phyloP scores from a whole-genome alignment of 2,888 invertebrate species.

The Phortica okadai region DNA sequence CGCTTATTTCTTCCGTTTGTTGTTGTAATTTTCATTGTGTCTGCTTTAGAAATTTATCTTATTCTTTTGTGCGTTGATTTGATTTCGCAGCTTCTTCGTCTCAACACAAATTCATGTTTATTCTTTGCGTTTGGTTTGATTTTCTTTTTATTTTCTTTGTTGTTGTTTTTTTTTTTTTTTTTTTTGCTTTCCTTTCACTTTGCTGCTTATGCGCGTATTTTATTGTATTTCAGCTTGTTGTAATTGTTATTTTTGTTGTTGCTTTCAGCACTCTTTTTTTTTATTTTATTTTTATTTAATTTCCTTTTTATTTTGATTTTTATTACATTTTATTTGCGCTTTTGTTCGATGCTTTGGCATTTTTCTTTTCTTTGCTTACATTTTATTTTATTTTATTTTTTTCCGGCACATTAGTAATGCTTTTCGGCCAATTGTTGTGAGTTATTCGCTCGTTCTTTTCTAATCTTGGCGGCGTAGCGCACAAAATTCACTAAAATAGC shows the following conservation, averaged over 20 bases:
- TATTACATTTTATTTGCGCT: constrained; percentile 10
- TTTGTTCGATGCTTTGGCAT: background rate
- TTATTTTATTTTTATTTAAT: constrained; percentile 21
- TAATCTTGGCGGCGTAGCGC: too few relatives aligned
- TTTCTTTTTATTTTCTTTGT: constrained; percentile 54
- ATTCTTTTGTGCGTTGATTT: constrained; percentile 36
- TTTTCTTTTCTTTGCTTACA: background rate
- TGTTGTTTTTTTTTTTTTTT: constrained; percentile 59
- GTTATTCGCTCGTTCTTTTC: background rate
- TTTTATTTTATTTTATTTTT: background rate
- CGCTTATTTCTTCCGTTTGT: background rate
- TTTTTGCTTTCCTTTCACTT: constrained; percentile 44
- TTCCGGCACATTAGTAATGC: background rate
- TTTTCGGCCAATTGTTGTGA: background rate
- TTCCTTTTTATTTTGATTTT: constrained; percentile 25
- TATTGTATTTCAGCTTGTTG: constrained; percentile 46
- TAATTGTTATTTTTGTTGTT: constrained; percentile 57
- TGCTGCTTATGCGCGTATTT: background rate
- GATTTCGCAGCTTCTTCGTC: constrained; percentile 37
- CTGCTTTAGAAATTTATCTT: constrained; percentile 57
- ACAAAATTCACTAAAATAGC: too few relatives aligned
- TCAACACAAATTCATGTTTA: constrained; percentile 36
- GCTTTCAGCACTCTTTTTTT: background rate
- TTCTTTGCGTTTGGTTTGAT: background rate
- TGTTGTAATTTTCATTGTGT: constrained; percentile 51